Evolutionary conservation across 2,888 invertebrate genomes (phyloP).

Genomic region (Congeria kusceri): DNA sequence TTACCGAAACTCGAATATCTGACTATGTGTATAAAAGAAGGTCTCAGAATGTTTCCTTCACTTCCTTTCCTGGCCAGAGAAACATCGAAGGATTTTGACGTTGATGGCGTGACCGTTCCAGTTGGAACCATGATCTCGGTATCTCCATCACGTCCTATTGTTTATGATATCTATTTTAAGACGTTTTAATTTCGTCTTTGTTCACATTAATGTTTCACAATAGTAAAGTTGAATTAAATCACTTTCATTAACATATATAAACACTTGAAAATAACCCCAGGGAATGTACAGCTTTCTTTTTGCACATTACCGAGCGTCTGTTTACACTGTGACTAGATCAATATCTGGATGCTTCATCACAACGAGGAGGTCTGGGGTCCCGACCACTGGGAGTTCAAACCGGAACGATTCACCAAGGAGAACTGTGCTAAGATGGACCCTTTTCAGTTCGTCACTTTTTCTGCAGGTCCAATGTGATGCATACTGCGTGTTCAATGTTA

Average conservation of each 20-base stretch:
- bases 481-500: no score
- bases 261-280: no score
- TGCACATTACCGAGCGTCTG: no score
- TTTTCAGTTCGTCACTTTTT: conserved; percentile 65
- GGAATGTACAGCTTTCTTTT: no score
- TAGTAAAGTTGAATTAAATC: no score
- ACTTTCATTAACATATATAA: no score
- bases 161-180: no score
- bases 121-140: conserved; percentile 47
- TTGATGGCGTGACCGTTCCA: conserved; percentile 73
- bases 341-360: conserved; percentile 74
- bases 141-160: no score
- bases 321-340: conserved; percentile 55
- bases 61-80: conserved; percentile 76
- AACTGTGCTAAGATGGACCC: conserved; percentile 57
- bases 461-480: conserved; percentile 68
- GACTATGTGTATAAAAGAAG: conserved; percentile 80
- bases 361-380: conserved; percentile 68
- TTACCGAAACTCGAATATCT: conserved; percentile 72
- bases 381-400: conserved; percentile 63
- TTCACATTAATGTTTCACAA: no score
- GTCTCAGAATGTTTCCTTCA: conserved; percentile 76
- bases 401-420: conserved; percentile 65
- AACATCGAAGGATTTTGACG: conserved; percentile 66
- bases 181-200: no score